Percentiles rank a stretch among this genome's conserved stretches.
These are phyloP conservation scores for Cheirogaleus major DNA, from an alignment of 2,797 vertebrate genomes.

Conservation along the genomic window DNA sequence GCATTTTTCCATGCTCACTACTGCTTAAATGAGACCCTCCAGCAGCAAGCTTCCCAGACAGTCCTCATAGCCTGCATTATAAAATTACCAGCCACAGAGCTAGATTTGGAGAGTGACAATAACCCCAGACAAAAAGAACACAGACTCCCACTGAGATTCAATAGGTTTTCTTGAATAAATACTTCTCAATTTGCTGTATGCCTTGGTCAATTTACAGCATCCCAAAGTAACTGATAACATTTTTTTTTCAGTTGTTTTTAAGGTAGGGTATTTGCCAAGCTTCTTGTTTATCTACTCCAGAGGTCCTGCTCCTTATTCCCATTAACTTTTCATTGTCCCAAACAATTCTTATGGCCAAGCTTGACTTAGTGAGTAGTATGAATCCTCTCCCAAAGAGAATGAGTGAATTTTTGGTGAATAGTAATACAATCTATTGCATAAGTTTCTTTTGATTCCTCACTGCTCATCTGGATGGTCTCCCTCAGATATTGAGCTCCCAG, in stretches of 20 bases:
- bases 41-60: not conserved
- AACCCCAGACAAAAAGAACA: not conserved
- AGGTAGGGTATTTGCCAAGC: not conserved
- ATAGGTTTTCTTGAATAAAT: not conserved
- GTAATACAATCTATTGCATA: not conserved
- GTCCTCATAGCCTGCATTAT: not conserved
- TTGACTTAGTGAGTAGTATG: not conserved
- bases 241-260: not conserved
- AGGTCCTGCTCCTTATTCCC: not conserved
- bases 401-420: not conserved
- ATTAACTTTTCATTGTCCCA: not conserved
- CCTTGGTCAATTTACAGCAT: not conserved
- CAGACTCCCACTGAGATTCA: not conserved
- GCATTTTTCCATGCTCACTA: not conserved
- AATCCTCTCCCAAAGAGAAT: not conserved
- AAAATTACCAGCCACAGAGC: not conserved
- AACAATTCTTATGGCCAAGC: too few species aligned
- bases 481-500: not conserved
- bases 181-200: not conserved
- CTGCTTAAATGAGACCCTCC: not conserved
- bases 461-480: not conserved
- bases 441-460: not conserved
- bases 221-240: not conserved
- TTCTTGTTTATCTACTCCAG: not conserved
- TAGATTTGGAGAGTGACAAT: not conserved